Conservation (phyloP, 1,140 invertebrate species). For the Euura lappo region DNA sequence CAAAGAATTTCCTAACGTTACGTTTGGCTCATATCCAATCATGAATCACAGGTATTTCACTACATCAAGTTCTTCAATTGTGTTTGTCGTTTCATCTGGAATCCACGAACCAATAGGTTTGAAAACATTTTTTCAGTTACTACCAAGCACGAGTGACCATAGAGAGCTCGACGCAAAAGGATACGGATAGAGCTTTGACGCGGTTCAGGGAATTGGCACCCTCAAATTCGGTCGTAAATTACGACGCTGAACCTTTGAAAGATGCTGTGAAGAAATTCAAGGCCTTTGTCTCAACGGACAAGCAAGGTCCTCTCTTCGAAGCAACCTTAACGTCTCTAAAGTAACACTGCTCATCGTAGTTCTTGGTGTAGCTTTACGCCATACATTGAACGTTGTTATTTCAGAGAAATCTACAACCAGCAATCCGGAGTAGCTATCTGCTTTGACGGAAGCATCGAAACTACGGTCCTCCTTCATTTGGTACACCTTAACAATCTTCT, state of each 20-base stretch:
- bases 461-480: slow-evolving; percentile 36
- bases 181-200: slow-evolving; percentile 49
- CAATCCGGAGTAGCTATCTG: slow-evolving; percentile 35
- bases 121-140: slow-evolving; percentile 36
- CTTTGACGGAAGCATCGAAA: slow-evolving; percentile 37
- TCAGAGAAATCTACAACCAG: slow-evolving; percentile 38
- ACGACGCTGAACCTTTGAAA: slow-evolving; percentile 35
- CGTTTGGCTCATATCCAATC: slow-evolving; percentile 63
- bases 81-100: slow-evolving; percentile 12
- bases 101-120: slow-evolving; percentile 16
- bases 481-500: slow-evolving; percentile 27
- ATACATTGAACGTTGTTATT: slow-evolving; percentile 17
- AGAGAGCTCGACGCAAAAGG: slow-evolving; percentile 52
- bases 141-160: slow-evolving; percentile 62
- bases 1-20: slow-evolving; percentile 56
- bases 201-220: slow-evolving; percentile 54
- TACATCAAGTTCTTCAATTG: slow-evolving; percentile 18
- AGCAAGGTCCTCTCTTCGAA: neutral
- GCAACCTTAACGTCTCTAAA: neutral
- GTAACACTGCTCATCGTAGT: neutral
- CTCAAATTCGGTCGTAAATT: slow-evolving; percentile 38
- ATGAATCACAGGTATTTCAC: slow-evolving; percentile 49
- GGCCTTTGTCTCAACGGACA: slow-evolving; percentile 25
- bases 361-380: slow-evolving; percentile 12
- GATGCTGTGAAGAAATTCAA: slow-evolving; percentile 36